These are phyloP conservation scores for Drosophila mettleri DNA, from an alignment of 2,888 invertebrate species.

Conservation along the genomic window DNA sequence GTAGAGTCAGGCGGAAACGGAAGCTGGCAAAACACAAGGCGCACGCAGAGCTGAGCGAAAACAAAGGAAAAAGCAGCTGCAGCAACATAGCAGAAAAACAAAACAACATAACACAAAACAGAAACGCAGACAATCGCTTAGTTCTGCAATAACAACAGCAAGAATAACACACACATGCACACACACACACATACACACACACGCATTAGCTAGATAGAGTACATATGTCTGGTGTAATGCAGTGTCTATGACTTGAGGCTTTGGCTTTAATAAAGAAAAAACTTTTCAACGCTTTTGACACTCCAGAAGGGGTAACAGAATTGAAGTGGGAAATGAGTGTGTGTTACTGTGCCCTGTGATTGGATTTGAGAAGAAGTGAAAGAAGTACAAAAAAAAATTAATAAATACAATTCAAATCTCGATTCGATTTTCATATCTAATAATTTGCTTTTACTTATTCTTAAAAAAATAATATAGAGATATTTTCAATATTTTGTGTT, in stretches of 20 bases:
- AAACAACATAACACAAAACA: conserved; percentile 43
- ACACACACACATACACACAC: conserved; percentile 7
- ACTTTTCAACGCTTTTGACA: conserved; percentile 11
- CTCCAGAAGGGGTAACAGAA: not conserved
- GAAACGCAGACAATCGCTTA: conserved; percentile 44
- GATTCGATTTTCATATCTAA: too few species aligned
- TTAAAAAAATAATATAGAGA: too few species aligned
- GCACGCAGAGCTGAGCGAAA: conserved; percentile 52
- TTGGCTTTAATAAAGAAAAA: conserved; percentile 18
- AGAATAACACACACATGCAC: conserved; percentile 7
- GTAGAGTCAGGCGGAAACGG: conserved; percentile 61
- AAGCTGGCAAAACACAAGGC: conserved; percentile 62
- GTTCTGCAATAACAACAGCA: conserved; percentile 30
- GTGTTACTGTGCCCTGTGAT: not conserved
- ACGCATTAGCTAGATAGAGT: conserved; percentile 7
- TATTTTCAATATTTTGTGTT: too few species aligned
- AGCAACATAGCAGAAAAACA: conserved; percentile 56
- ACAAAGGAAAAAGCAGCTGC: conserved; percentile 66
- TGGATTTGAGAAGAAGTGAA: not conserved
- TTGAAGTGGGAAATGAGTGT: not conserved
- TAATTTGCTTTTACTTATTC: too few species aligned
- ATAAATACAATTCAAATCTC: too few species aligned
- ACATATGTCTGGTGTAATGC: conserved; percentile 40
- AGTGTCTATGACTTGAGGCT: conserved; percentile 29
- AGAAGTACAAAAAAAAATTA: too few species aligned